These are phyloP conservation scores for Danio rerio DNA, from an alignment of 2,113 vertebrate species.

Conservation along the genomic window GRCz12tu NC_133177.1:43382501-43383000, in stretches of 20 bases:
- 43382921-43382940: not conserved
- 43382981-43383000: not conserved
- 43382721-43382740: conserved; percentile 73
- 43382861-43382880: conserved; percentile 44
- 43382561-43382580: conserved; percentile 72
- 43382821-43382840: conserved; percentile 8
- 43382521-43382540: conserved; percentile 14
- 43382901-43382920: conserved; percentile 64
- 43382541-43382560: conserved; percentile 45
- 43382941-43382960: conserved; percentile 13
- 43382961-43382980: not conserved
- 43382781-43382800: conserved; percentile 85
- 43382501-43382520: conserved; percentile 34
- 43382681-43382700: conserved; percentile 80
- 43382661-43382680: conserved; percentile 78
- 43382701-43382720: conserved; percentile 82
- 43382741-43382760: conserved; percentile 67
- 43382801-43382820: conserved; percentile 53
- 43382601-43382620: conserved; percentile 65
- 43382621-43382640: conserved; percentile 48
- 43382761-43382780: conserved; percentile 72
- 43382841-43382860: conserved; percentile 42
- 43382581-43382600: conserved; percentile 65
- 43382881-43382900: conserved; percentile 50
- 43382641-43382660: conserved; percentile 70